Base-by-base conservation (phyloP, 2,797 vertebrate genomes). In the Octomys mimax region DNA sequence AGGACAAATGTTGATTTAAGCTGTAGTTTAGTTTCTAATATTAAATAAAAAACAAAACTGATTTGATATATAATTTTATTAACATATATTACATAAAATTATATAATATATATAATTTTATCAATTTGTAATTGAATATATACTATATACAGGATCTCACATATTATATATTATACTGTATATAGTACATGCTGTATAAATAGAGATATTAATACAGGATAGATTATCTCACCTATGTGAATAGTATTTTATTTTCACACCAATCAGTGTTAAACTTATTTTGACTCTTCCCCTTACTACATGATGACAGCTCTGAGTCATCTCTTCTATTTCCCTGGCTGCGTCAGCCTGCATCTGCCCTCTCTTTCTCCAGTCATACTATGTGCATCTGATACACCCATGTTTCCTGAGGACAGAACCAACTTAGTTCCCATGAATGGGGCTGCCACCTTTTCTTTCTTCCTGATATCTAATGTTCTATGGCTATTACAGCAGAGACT, bases 21-120 rank as follows among this genome's bases (percentile, higher is more conserved):
- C 1, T 6, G 14, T 64, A 71, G 28, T 49, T 87, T 26, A 46
- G 0, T 59, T 39, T 66, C 62, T 59, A 87, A 19, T 83, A 83
- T 79, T 79, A 91, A 83, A 66, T 57, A 80, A 93, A 87, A 91
- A 71, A 10, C 1, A 12, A 59, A 62, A 68, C 78, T 33, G 42
- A 42, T 42, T 42, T 42, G 42, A 42, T n/a, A n/a, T 18, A n/a
- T n/a, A 36, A 22, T 39, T 71, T 36, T 71, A 39, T 71, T 71
- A 22, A 39, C 42, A 42, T 42, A 42, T 42, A 42, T 42, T 5
- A 42, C 42, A 42, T 42, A 42, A 42, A 42, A 42, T 42, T 5
- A 42, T 42, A 42, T 42, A 42, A 42, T 3, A 42, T n/a, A n/a
- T 33, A n/a, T n/a, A 36, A 22, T 39, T 71, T 36, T 71, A 39